Evolutionary conservation across 2,797 vertebrate genomes (phyloP), one percentile per base, ranked within the genome.

Genomic region (Anguilla pacifica): DNA sequence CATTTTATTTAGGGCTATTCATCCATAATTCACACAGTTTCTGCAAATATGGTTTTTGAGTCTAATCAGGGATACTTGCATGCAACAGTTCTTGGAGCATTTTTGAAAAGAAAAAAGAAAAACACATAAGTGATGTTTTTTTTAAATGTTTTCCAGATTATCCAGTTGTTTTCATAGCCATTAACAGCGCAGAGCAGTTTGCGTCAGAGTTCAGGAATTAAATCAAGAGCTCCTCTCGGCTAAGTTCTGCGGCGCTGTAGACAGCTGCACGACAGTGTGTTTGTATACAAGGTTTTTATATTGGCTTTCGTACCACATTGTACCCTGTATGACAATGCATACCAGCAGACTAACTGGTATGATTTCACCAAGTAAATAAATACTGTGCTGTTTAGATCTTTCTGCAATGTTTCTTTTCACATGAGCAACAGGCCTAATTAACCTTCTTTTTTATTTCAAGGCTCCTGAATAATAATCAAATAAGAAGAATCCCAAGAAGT

Each of bases 391-490:
- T 19, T 85, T 49, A 19, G 49, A 6, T 67, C 25, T 82, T 17
- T 82, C 46, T 82, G 43, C 22, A 82, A 22, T 82, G 79, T 51
- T 82, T 51, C 39, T 49, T 85, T 79, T 19, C 22, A n/a, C 7
- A 64, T 22, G 51, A 39, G 17, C 19, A 61, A 15, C 49, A 49
- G 19, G 49, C 83, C 19, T 92, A 83, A 91, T 82, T 84, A 55
- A 22, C 10, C 6, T 88, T 0, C 87, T 91, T 86, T 67, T 91
- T 92, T 87, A 88, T 88, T 90, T 89, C 6, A 88, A 99, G 99
- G 89, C 98, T 99, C 90, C 96, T 99, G 90, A 99, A 99, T 96
- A 99, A 99, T 94, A 99, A 99, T 92, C 97, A 98, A 91, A 98
- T 99, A 94, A 96, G 97, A 95, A 97, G 96, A 94, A 97, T 99